Evolutionary conservation across 2,113 vertebrate genomes (phyloP).

Genomic region (Psilopsiagon aymara): DNA sequence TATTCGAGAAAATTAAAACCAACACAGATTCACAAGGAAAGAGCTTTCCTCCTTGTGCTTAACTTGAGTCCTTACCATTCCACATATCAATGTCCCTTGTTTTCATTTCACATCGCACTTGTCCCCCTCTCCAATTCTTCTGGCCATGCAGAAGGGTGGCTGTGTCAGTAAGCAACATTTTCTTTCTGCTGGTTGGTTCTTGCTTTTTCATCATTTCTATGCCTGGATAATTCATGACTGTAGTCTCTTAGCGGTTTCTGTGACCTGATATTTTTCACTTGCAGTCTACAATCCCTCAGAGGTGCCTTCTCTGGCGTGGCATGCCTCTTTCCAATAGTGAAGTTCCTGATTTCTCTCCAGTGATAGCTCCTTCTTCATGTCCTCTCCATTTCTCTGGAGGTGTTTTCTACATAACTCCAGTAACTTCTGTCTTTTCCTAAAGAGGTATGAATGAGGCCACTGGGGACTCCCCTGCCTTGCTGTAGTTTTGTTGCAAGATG

Average conservation of each 20-base stretch:
- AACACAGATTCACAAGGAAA: not conserved
- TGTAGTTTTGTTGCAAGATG: not conserved
- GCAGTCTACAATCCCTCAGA: not conserved
- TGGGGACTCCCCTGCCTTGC: not conserved
- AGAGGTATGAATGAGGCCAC: not conserved
- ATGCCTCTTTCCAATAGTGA: not conserved
- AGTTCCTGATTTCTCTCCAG: not conserved
- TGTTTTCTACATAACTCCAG: not conserved
- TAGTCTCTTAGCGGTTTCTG: not conserved
- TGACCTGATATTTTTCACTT: not conserved
- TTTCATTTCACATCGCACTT: not conserved
- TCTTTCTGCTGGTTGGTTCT: not conserved
- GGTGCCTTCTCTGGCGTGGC: not conserved
- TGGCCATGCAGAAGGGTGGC: fast-evolving
- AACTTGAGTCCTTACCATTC: not conserved
- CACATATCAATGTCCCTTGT: not conserved
- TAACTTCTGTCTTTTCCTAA: not conserved
- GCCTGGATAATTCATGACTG: too few species aligned
- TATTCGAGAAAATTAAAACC: not conserved
- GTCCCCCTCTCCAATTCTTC: not conserved
- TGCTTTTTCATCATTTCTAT: not conserved
- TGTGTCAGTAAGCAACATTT: not conserved
- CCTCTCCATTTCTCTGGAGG: not conserved
- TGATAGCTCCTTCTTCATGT: not conserved
- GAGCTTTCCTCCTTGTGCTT: not conserved